Evolutionary conservation across 1,140 invertebrate species (phyloP).

Genomic region (fruit fly (Drosophila melanogaster)): Release_6_plus_ISO1_MT NT_033777.3:23273501-23274000

Average conservation of each 20-base stretch:
- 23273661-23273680: constrained; percentile 29
- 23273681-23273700: neutral
- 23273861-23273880: neutral
- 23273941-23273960: neutral
- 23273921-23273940: neutral
- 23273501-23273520: too few relatives aligned
- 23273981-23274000: neutral
- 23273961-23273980: too few relatives aligned
- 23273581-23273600: constrained; percentile 37
- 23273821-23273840: constrained; percentile 36
- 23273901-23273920: constrained; percentile 10
- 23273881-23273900: constrained; percentile 11
- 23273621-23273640: constrained; percentile 81
- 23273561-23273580: constrained; percentile 3
- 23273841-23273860: constrained; percentile 1
- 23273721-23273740: constrained; percentile 78
- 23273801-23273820: constrained; percentile 14
- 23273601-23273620: constrained; percentile 79
- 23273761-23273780: constrained; percentile 50
- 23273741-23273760: constrained; percentile 75
- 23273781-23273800: constrained; percentile 27
- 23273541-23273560: constrained; percentile 60
- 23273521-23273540: constrained; percentile 29
- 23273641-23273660: constrained; percentile 75
- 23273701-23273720: constrained; percentile 65